These are phyloP conservation scores for Camponotus fellah DNA, from an alignment of 2,888 invertebrate genomes.

Conservation along the genomic window DNA sequence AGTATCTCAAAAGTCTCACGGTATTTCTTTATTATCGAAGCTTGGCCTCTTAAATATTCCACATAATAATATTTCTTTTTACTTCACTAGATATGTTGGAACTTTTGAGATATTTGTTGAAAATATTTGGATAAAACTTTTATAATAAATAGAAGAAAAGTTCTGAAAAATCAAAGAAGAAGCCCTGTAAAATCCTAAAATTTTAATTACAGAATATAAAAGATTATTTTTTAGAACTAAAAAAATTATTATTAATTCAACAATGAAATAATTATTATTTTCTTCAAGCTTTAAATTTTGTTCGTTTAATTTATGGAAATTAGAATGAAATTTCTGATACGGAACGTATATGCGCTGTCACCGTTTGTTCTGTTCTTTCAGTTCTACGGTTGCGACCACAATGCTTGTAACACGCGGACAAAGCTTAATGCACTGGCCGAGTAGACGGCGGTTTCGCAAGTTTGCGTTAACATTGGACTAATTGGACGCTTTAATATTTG, in stretches of 20 bases:
- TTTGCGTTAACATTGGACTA: constrained; percentile 49
- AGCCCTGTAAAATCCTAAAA: background rate
- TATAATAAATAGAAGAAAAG: no score
- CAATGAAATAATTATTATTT: background rate
- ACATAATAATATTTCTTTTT: background rate
- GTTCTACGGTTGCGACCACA: constrained; percentile 8
- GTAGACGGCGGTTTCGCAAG: constrained; percentile 33
- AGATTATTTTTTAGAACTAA: constrained; percentile 2
- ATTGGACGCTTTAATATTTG: constrained; percentile 53
- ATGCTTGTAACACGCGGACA: constrained; percentile 40
- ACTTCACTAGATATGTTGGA: background rate
- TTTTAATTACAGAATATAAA: background rate
- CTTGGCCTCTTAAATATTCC: background rate
- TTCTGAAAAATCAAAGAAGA: no score
- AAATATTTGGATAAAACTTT: background rate
- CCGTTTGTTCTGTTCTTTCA: constrained; percentile 26
- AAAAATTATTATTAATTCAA: background rate
- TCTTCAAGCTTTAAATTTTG: background rate
- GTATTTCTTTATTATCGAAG: background rate
- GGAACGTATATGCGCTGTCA: background rate
- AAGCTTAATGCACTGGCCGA: constrained; percentile 49
- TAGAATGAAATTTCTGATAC: constrained; percentile 15
- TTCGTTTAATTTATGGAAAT: background rate
- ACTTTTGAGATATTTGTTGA: background rate
- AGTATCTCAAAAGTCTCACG: background rate